Evolutionary conservation across 1,140 invertebrate species (phyloP).

Genomic region (Phymastichus coffea): DNA sequence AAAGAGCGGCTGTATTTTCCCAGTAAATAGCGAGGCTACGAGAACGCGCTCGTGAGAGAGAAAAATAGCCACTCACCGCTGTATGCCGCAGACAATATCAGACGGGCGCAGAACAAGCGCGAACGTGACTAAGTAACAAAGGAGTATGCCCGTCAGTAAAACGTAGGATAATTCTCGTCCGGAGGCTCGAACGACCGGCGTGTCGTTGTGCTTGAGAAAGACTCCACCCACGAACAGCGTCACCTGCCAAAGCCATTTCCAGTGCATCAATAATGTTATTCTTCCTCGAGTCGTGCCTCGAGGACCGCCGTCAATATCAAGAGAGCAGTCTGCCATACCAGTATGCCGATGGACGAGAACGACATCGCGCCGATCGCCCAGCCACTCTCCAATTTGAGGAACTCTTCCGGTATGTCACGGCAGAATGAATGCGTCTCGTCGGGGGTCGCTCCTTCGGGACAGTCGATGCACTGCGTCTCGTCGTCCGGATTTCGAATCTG

Average conservation of each 20-base stretch:
- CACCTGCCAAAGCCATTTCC: slow-evolving; percentile 42
- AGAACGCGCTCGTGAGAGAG: too few species aligned
- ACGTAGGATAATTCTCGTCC: slow-evolving; percentile 88
- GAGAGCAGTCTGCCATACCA: too few species aligned
- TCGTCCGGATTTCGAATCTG: slow-evolving; percentile 77
- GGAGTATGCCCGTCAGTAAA: slow-evolving; percentile 81
- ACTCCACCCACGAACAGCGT: slow-evolving; percentile 63
- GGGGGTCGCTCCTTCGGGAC: slow-evolving; percentile 79
- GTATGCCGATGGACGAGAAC: slow-evolving; percentile 74
- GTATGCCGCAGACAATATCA: slow-evolving; percentile 73
- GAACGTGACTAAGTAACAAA: slow-evolving; percentile 88
- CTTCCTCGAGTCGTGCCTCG: too few species aligned
- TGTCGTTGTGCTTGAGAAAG: slow-evolving; percentile 77
- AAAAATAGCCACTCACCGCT: slow-evolving; percentile 61
- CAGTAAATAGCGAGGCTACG: too few species aligned
- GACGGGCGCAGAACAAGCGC: slow-evolving; percentile 76
- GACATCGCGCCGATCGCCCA: slow-evolving; percentile 90
- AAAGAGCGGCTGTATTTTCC: too few species aligned
- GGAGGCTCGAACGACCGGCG: slow-evolving; percentile 86
- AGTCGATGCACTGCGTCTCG: slow-evolving; percentile 82
- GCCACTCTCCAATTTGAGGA: slow-evolving; percentile 74
- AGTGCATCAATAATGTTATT: too few species aligned
- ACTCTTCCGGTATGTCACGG: slow-evolving; percentile 79
- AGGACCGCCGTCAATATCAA: too few species aligned
- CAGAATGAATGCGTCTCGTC: slow-evolving; percentile 74